phyloP scores from a whole-genome alignment of 2,888 invertebrate genomes.

The Carterocephalus palaemon region DNA sequence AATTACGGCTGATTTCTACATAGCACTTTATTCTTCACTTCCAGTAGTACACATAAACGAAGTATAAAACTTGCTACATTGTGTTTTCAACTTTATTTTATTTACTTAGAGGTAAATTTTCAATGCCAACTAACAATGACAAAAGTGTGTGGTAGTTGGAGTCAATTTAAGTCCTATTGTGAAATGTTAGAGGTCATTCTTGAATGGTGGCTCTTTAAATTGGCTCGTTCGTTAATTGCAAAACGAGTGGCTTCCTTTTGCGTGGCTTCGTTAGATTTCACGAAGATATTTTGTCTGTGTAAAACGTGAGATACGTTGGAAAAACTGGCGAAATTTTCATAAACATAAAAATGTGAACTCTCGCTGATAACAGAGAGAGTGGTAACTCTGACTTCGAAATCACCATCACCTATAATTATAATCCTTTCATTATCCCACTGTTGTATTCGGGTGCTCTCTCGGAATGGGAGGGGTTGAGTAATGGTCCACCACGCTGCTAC shows the following conservation, averaged over 20 bases:
- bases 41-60: not conserved
- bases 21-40: not conserved
- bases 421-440: no score
- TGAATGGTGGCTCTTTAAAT: slow-evolving; percentile 37
- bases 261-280: slow-evolving; percentile 35
- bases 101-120: slow-evolving; percentile 8
- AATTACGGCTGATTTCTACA: slow-evolving; percentile 8
- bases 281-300: slow-evolving; percentile 7
- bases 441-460: no score
- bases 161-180: slow-evolving; percentile 32
- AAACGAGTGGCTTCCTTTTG: slow-evolving; percentile 52
- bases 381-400: no score
- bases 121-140: not conserved
- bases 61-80: not conserved
- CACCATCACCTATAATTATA: no score
- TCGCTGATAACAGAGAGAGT: no score
- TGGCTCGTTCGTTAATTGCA: slow-evolving; percentile 43
- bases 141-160: not conserved
- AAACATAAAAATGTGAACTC: no score
- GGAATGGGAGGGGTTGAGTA: no score
- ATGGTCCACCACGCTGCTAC: no score
- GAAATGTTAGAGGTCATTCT: slow-evolving; percentile 38
- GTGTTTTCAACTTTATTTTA: not conserved
- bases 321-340: no score
- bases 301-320: slow-evolving; percentile 4